Evolutionary conservation across 2,888 invertebrate genomes (phyloP), one percentile per base, ranked within the genome.

Genomic region (Rhagophthalmus giganteus): DNA sequence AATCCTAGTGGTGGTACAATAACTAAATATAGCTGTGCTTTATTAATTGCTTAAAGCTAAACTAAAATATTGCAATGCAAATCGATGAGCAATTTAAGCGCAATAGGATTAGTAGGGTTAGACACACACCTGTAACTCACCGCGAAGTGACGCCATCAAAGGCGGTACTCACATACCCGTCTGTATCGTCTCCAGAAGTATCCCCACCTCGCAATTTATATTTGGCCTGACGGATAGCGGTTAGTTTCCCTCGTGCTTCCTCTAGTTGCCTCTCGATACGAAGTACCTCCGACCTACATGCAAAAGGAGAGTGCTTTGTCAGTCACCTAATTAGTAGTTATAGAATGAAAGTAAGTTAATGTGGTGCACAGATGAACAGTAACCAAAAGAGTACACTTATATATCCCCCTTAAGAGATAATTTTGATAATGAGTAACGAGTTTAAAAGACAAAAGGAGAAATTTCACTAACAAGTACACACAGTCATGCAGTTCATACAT

Each of bases 221-320:
- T 70, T 95, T 93, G 20, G 94, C 94, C 67, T 94, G 93, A 4
- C 96, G 82, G 67, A 99, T 93, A 31, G 90, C 90, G 1, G 91
- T 92, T 42, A 99, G 80, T 44, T 91, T 84, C 25, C 89, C 88
- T 35, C 97, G 81, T 0, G 99, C 99, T 67, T 93, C 93, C 62
- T 93, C 92, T 46, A 99, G 76, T 77, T 97, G 92, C 59, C 89
- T 85, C 74, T 99, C 98, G 69, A 97, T 97, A 65, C 93, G 85
- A 45, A 97, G 80, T 1, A 99, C 95, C 68, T 92, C 91, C 0
- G 91, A 88, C 48, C 84, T 82, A 67, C 38, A 58, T 53, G 53
- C 53, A 53, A 48, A 53, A 53, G 53, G 39, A 42, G 26, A 39
- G 46, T 49, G 50, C 28, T 31, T 14, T 33, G 47, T 48, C 42